Percentiles rank a stretch among this genome's conserved stretches.
Evolutionary conservation across 2,113 vertebrate species (phyloP).

Genomic region (Oncorhynchus keta): DNA sequence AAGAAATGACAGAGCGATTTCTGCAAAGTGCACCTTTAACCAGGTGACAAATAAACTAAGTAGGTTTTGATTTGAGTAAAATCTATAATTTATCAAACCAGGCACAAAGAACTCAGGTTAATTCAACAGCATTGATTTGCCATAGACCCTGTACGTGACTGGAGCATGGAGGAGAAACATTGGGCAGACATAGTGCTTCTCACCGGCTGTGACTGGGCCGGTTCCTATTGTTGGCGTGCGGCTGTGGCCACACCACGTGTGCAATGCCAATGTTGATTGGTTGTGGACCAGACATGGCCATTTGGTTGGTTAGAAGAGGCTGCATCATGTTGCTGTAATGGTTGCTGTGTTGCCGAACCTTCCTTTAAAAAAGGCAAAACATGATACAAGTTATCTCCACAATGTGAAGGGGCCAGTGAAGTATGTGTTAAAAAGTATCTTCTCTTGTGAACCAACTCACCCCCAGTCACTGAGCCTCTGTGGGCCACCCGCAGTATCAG

Average conservation of each 20-base stretch:
- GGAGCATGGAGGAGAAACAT: neutral
- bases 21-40: too few relatives aligned
- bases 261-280: conserved; percentile 94
- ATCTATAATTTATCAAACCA: too few relatives aligned
- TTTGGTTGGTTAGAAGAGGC: conserved; percentile 88
- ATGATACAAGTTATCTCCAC: conserved; percentile 1
- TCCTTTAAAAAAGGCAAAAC: conserved; percentile 69
- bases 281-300: conserved; percentile 89
- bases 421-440: neutral
- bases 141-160: too few relatives aligned
- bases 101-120: too few relatives aligned
- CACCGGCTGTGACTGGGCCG: conserved; percentile 91
- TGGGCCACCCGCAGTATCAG: conserved; percentile 81
- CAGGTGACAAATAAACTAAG: too few relatives aligned
- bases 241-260: conserved; percentile 95
- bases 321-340: conserved; percentile 89
- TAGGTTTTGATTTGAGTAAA: too few relatives aligned
- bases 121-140: too few relatives aligned
- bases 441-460: conserved; percentile 67
- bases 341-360: conserved; percentile 82
- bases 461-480: conserved; percentile 93
- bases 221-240: conserved; percentile 83
- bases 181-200: neutral
- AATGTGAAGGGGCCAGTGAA: neutral
- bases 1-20: too few relatives aligned